Conservation (phyloP, 1,140 invertebrate genomes). For the Theocolax elegans region DNA sequence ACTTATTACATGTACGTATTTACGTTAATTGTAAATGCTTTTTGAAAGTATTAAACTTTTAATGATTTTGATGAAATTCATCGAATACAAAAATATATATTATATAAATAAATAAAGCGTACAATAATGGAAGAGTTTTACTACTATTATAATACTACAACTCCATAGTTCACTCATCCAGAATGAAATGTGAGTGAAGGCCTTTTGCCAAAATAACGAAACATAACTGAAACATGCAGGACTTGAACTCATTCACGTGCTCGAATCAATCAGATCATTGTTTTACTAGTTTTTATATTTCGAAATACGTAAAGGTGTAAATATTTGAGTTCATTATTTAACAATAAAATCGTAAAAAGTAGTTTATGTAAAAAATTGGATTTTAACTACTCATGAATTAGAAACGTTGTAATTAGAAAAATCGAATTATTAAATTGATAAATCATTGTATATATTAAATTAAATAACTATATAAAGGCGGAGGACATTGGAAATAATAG, state of each 20-base stretch:
- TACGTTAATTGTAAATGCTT: conserved; percentile 29
- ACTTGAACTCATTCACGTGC: conserved; percentile 18
- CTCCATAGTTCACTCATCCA: conserved; percentile 15
- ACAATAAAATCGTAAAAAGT: neutral
- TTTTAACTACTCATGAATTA: no score
- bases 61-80: conserved; percentile 27
- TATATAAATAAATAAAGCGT: conserved; percentile 28
- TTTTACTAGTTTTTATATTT: neutral
- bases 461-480: neutral
- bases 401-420: no score
- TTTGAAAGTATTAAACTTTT: conserved; percentile 34
- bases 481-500: neutral
- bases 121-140: conserved; percentile 30
- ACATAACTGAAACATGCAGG: conserved; percentile 32
- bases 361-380: neutral
- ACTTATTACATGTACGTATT: conserved; percentile 7
- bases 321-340: conserved; percentile 4
- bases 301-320: neutral
- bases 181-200: conserved; percentile 13
- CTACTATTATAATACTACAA: neutral
- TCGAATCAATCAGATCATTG: neutral
- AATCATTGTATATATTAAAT: neutral
- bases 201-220: conserved; percentile 31
- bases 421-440: neutral
- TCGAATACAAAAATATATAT: conserved; percentile 14